Evolutionary conservation across 2,113 vertebrate species (phyloP).

Genomic region (Ctenomys sociabilis): DNA sequence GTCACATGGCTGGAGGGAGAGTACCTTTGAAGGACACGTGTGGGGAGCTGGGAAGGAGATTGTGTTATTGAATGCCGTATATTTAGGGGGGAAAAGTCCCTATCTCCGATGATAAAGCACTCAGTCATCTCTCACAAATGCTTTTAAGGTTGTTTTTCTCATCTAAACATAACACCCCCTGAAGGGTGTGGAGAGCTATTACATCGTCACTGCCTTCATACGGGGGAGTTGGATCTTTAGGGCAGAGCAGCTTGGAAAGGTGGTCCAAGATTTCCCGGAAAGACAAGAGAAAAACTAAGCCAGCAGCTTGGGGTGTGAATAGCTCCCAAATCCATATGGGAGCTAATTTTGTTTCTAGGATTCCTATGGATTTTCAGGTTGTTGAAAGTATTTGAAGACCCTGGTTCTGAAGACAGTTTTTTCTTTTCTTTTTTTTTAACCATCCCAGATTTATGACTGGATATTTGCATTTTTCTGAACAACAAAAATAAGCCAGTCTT

Average conservation of each 20-base stretch:
- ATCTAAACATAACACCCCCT: slow-evolving; percentile 31
- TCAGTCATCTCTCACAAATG: slow-evolving; percentile 54
- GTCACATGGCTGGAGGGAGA: slow-evolving; percentile 52
- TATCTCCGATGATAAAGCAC: slow-evolving; percentile 70
- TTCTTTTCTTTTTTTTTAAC: not conserved
- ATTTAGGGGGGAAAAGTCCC: slow-evolving; percentile 70
- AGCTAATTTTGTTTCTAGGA: slow-evolving; percentile 40
- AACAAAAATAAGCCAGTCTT: slow-evolving; percentile 49
- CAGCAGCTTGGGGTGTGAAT: not conserved
- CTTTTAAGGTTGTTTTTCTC: slow-evolving; percentile 51
- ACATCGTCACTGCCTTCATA: slow-evolving; percentile 1
- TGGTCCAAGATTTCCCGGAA: slow-evolving; percentile 50
- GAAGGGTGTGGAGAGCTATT: slow-evolving; percentile 66
- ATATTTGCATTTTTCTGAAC: slow-evolving; percentile 39
- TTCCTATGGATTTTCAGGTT: not conserved
- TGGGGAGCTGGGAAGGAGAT: not conserved
- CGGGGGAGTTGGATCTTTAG: slow-evolving; percentile 52
- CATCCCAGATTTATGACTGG: not conserved
- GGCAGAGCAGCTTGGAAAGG: not conserved
- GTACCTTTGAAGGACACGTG: slow-evolving; percentile 66
- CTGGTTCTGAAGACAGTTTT: not conserved
- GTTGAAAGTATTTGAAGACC: slow-evolving; percentile 19
- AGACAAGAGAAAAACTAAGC: slow-evolving; percentile 12
- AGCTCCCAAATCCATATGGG: not conserved
- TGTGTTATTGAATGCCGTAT: slow-evolving; percentile 61